Evolutionary conservation across 2,797 vertebrate species (phyloP), one percentile per base, ranked within the genome.

Genomic region (Gambusia yucatana): DNA sequence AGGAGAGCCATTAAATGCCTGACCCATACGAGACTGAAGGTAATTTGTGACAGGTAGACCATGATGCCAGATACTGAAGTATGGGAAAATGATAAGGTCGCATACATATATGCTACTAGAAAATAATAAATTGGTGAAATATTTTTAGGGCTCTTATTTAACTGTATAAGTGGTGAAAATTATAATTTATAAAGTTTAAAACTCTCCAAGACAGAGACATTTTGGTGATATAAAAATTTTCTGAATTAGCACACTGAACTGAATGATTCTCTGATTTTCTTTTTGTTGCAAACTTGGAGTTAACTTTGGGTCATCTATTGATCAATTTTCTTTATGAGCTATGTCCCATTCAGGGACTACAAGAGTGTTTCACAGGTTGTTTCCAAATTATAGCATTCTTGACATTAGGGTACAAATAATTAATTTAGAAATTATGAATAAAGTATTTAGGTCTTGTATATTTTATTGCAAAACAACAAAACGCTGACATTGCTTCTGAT

Each of bases 41-140:
- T 79, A 81, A 77, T 83, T 72, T 83, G 75, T 82, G 84, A 72
- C 47, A 77, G 33, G 80, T 47, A 61, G 73, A 78, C 78, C 75
- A 76, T 77, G 47, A 59, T 72, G 76, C 36, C 59, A 76, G 59
- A 78, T 63, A 73, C 59, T 41, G 50, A 36, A 73, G 63, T n/a
- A 43, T 28, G 65, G 55, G 13, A 44, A 28, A 28, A 10, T 59
- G 28, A 81, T 44, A 65, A 69, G 52, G 52, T 57, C 52, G 28
- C 7, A 57, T 25, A 10, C 10, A 55, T n/a, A 55, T n/a, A 28
- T 28, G 22, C 17, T 20, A 48, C 47, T 48, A 48, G 47, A 48
- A 48, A 48, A 20, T 48, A 48, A 48, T 48, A 48, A 20, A 48
- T 20, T 48, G 46, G 16, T 14, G 47, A 48, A 5, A 16, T 48